A percentile compares a stretch with the other conserved stretches of the same genome.
Evolutionary conservation across 30 jellyfish, hydroid and myxozoan species (phyloP).

Genomic region (Turritopsis rubra): DNA sequence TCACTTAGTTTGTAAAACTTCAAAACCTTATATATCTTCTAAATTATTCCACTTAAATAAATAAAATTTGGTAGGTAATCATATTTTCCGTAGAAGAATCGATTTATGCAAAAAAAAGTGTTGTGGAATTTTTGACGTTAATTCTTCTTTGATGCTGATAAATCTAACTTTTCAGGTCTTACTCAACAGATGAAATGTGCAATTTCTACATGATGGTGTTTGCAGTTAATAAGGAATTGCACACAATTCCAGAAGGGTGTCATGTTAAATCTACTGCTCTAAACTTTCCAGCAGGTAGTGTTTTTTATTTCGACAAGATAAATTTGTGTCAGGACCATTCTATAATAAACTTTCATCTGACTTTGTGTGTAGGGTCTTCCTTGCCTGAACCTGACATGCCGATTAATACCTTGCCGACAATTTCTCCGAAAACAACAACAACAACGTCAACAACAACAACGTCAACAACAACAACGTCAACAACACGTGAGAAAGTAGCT

Average conservation of each 20-base stretch:
- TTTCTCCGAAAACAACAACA: too few relatives aligned
- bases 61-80: too few relatives aligned
- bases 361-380: background rate
- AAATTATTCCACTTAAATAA: too few relatives aligned
- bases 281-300: constrained; percentile 1
- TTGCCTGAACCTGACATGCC: background rate
- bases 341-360: background rate
- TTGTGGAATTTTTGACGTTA: too few relatives aligned
- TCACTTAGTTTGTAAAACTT: too few relatives aligned
- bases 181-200: constrained; percentile 81
- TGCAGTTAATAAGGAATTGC: constrained; percentile 22
- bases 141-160: too few relatives aligned
- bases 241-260: background rate
- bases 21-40: too few relatives aligned
- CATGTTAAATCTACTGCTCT: background rate
- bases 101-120: too few relatives aligned
- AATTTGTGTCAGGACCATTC: background rate
- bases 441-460: background rate
- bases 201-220: constrained; percentile 68
- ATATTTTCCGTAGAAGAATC: too few relatives aligned
- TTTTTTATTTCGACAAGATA: background rate
- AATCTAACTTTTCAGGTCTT: constrained; percentile 30
- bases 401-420: too few relatives aligned
- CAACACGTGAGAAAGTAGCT: background rate
- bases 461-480: background rate